Evolutionary conservation across 30 jellyfish, hydroid and myxozoan species (phyloP), one percentile per base, ranked within the genome.

Genomic region (Hydractinia echinata): DNA sequence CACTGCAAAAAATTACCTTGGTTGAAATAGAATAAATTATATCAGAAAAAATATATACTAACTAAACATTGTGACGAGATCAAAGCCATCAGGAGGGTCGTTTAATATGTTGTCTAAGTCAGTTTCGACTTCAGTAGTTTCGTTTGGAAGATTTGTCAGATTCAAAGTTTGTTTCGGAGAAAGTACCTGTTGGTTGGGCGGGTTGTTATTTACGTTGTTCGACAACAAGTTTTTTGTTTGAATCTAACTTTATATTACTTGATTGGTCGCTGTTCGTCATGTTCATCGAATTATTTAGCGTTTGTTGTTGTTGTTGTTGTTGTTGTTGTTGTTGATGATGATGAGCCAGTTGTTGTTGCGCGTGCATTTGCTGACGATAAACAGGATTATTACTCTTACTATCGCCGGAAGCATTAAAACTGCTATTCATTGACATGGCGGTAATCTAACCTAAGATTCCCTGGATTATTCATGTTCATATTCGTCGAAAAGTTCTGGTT

Each of bases 21-120:
- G 44, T n/a, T 64, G 74, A 6, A 64, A 64, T 13, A 51, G 74
- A 64, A 64, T 7, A 7, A 64, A 6, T n/a, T 6, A 64, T 64
- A n/a, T 64, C 39, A n/a, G 9, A 16, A 11, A 6, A 64, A 64
- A 51, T 1, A 64, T n/a, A n/a, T n/a, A 74, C 66, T 74, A 74
- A 66, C 61, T 74, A 18, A 74, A 74, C 66, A 74, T 74, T 50
- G 51, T 39, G 51, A 74, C 20, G 1, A 74, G 54, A 74, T 74
- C 83, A 74, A 74, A 74, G 51, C 21, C 15, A 8, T 74, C 83
- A 51, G 83, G 83, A 5, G 83, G 83, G 14, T 74, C 54, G 54
- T 74, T 55, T 55, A 74, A 74, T 74, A 74, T 8, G 39, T 55
- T 74, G 66, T 74, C 83, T 74, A 74, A 50, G 20, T 74, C 83